phyloP scores from a whole-genome alignment of 2,113 vertebrate species.

The Rhinoderma darwinii region DNA sequence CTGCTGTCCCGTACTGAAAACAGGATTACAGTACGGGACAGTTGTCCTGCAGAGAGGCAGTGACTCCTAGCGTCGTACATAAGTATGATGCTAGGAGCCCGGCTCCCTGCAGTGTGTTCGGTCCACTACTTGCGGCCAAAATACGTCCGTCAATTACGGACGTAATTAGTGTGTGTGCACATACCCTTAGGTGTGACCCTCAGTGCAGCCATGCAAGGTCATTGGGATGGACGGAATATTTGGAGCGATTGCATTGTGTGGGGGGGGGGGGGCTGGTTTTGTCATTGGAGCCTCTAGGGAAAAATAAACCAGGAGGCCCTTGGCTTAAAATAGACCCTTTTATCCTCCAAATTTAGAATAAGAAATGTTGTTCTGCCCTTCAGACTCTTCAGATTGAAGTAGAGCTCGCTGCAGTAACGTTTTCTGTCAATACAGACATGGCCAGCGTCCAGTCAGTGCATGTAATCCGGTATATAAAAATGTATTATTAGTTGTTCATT shows the following conservation, averaged over 20 bases:
- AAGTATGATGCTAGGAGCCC: no score
- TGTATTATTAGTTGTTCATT: neutral
- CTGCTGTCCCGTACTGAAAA: no score
- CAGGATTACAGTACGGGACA: no score
- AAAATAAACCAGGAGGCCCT: slow-evolving; percentile 30
- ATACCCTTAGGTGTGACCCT: slow-evolving; percentile 42
- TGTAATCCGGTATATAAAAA: neutral
- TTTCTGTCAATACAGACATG: neutral
- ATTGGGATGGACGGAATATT: slow-evolving; percentile 17
- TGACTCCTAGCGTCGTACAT: no score
- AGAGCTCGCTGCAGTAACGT: neutral
- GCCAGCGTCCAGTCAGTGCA: neutral
- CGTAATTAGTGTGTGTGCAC: no score
- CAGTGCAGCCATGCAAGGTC: slow-evolving; percentile 28
- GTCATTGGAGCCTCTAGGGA: slow-evolving; percentile 42
- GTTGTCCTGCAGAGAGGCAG: no score
- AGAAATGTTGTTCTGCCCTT: neutral
- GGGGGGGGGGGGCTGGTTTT: neutral
- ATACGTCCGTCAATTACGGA: no score
- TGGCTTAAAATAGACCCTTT: slow-evolving; percentile 54
- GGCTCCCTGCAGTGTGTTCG: no score
- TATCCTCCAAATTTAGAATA: slow-evolving; percentile 27
- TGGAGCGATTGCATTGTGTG: slow-evolving; percentile 31
- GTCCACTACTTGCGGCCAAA: no score
- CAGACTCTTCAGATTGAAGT: neutral